These are phyloP conservation scores for Vannuccia rotundouncinata DNA, from an alignment of 2,888 invertebrate genomes.

Conservation along the genomic window DNA sequence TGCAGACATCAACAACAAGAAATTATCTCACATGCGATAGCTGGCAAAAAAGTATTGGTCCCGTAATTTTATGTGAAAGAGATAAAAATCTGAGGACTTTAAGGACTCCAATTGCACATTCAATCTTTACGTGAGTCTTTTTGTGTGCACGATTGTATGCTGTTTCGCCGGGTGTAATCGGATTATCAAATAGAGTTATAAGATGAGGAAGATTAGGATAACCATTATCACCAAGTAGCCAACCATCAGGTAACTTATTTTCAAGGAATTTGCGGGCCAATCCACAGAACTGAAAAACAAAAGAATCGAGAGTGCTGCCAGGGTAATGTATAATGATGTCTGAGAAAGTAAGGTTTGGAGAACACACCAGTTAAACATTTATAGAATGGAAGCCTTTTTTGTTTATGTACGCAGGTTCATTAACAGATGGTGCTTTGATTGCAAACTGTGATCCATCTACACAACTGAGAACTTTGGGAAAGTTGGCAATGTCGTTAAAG, in stretches of 20 bases:
- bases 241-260: conserved; percentile 15
- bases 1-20: neutral
- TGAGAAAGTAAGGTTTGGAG: neutral
- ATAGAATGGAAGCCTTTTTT: conserved; percentile 10
- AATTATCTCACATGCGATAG: neutral
- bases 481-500: conserved; percentile 29
- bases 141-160: conserved; percentile 38
- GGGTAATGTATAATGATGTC: neutral
- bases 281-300: neutral
- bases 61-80: conserved; percentile 9
- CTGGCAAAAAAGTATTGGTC: neutral
- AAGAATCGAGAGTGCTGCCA: neutral
- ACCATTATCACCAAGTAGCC: conserved; percentile 25
- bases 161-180: neutral
- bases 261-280: neutral
- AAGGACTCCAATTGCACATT: conserved; percentile 38
- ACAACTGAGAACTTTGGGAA: conserved; percentile 3
- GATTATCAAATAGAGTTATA: neutral
- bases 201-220: conserved; percentile 27
- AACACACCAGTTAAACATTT: conserved; percentile 6
- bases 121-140: conserved; percentile 33
- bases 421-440: conserved; percentile 19
- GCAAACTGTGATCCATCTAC: conserved; percentile 21
- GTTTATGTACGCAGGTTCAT: neutral
- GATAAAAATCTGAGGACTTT: conserved; percentile 37